A percentile compares a stretch with the other conserved stretches of the same genome.
These are phyloP conservation scores for Cepaea hortensis DNA, from an alignment of 2,888 invertebrate species.

Conservation along the genomic window DNA sequence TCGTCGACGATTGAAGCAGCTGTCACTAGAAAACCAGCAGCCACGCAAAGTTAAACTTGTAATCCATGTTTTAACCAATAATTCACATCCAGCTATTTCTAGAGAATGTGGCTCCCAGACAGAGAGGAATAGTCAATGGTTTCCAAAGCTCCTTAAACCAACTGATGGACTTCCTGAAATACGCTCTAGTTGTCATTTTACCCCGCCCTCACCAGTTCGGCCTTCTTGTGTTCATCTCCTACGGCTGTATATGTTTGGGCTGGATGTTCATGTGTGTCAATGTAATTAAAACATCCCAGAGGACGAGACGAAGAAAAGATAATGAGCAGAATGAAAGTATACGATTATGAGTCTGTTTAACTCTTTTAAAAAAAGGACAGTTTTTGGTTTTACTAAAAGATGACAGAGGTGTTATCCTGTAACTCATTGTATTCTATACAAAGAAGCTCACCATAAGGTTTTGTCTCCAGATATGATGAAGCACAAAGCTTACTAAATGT, in stretches of 20 bases:
- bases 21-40: too few species aligned
- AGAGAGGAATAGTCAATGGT: constrained; percentile 78
- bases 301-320: not conserved
- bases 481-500: too few species aligned
- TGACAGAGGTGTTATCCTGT: too few species aligned
- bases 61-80: not conserved
- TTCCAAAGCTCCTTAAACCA: constrained; percentile 79
- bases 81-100: constrained; percentile 76
- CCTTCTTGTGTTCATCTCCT: constrained; percentile 77
- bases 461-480: too few species aligned
- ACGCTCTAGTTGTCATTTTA: constrained; percentile 77
- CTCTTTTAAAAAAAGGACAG: too few species aligned
- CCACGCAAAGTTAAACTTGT: too few species aligned
- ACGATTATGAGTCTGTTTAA: too few species aligned
- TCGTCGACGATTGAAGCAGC: too few species aligned
- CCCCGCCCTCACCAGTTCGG: constrained; percentile 78
- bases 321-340: not conserved
- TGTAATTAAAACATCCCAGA: not conserved
- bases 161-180: constrained; percentile 78
- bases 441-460: too few species aligned
- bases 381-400: too few species aligned
- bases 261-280: constrained; percentile 48
- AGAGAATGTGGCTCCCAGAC: constrained; percentile 76
- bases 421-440: too few species aligned
- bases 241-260: constrained; percentile 67